phyloP scores from a whole-genome alignment of 1,140 invertebrate genomes.

The Zaprionus capensis region DNA sequence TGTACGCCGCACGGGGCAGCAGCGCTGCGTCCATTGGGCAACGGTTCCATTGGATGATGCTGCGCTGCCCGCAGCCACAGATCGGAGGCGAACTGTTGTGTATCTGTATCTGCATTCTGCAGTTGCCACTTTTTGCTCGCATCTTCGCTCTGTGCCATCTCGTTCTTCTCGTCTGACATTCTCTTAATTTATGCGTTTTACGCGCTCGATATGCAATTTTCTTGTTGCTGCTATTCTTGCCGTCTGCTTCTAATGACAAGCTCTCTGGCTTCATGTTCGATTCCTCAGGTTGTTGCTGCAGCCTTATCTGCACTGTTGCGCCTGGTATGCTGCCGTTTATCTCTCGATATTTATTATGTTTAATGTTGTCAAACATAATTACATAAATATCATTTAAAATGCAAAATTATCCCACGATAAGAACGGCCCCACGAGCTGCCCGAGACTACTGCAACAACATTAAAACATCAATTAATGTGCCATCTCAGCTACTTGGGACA shows the following conservation, averaged over 20 bases:
- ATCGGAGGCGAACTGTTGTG: slow-evolving; percentile 3
- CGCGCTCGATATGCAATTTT: slow-evolving; percentile 56
- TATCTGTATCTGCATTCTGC: slow-evolving; percentile 38
- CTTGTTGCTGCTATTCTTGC: slow-evolving; percentile 24
- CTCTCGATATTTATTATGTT: slow-evolving; percentile 48
- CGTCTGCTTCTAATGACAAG: slow-evolving; percentile 52
- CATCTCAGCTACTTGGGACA: not conserved
- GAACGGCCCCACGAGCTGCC: slow-evolving; percentile 6
- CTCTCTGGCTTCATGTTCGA: slow-evolving; percentile 19
- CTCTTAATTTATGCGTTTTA: slow-evolving; percentile 59
- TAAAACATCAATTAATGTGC: slow-evolving; percentile 43
- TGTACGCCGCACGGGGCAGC: slow-evolving; percentile 32
- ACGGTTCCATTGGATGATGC: not conserved
- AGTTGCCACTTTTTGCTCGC: slow-evolving; percentile 33
- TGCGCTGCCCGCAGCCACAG: not conserved
- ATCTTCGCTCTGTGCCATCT: slow-evolving; percentile 5
- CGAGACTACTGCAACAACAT: not conserved
- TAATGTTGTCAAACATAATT: slow-evolving; percentile 51
- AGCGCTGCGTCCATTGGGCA: slow-evolving; percentile 17
- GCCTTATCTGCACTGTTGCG: slow-evolving; percentile 21
- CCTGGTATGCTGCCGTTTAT: slow-evolving; percentile 35
- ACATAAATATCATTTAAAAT: slow-evolving; percentile 50
- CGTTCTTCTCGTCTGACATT: slow-evolving; percentile 13
- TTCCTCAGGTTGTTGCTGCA: slow-evolving; percentile 18
- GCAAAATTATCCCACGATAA: slow-evolving; percentile 49